Conservation (phyloP, 1,140 invertebrate genomes). For the Philaenus spumarius region DNA sequence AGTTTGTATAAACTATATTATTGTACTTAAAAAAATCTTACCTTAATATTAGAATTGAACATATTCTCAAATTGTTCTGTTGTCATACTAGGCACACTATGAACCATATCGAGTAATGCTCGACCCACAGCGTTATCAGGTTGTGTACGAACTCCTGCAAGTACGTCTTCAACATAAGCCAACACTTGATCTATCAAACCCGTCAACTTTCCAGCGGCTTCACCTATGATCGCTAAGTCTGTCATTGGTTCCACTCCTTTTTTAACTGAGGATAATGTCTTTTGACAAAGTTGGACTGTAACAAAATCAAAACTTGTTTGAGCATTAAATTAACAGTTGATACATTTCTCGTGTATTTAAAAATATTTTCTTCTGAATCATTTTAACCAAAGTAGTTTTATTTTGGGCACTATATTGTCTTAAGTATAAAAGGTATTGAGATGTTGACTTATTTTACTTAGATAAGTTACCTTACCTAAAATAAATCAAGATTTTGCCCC, state of each 20-base stretch:
- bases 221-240: conserved; percentile 80
- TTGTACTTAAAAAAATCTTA: conserved; percentile 35
- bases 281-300: conserved; percentile 62
- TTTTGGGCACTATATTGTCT: too few species aligned
- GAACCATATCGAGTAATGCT: conserved; percentile 79
- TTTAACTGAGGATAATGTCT: conserved; percentile 48
- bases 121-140: conserved; percentile 79
- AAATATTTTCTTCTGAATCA: too few species aligned
- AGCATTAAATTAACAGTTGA: too few species aligned
- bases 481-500: too few species aligned
- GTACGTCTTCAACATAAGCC: conserved; percentile 82
- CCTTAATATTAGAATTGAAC: conserved; percentile 93
- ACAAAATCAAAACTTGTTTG: too few species aligned
- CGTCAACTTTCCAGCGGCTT: conserved; percentile 69
- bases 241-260: conserved; percentile 67
- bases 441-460: too few species aligned
- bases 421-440: too few species aligned
- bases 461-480: too few species aligned
- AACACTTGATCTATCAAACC: conserved; percentile 72
- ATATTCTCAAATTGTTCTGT: conserved; percentile 88
- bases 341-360: too few species aligned
- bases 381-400: too few species aligned
- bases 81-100: conserved; percentile 83
- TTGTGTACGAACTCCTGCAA: conserved; percentile 57
- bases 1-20: too few species aligned